These are phyloP conservation scores for Zoanthus gigantus DNA, from an alignment of 92 coral and sea anemone species.

Conservation along the genomic window DNA sequence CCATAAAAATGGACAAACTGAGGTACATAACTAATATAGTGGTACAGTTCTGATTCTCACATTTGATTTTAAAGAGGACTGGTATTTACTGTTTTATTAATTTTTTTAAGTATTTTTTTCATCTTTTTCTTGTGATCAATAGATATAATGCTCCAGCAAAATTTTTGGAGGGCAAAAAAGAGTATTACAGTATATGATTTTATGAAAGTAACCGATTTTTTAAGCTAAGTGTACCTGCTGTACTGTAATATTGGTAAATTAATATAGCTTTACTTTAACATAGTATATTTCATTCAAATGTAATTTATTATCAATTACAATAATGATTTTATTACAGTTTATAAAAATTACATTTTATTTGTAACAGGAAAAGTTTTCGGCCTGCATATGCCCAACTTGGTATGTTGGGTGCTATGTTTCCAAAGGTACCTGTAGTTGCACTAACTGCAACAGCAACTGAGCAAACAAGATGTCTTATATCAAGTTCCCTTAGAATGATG, in stretches of 20 bases:
- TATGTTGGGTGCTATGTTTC: neutral
- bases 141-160: too few relatives aligned
- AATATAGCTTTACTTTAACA: neutral
- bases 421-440: conserved; percentile 1
- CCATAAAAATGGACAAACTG: too few relatives aligned
- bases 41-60: too few relatives aligned
- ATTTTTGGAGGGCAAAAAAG: too few relatives aligned
- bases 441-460: conserved; percentile 11
- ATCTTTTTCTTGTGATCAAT: too few relatives aligned
- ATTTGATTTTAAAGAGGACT: too few relatives aligned
- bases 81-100: too few relatives aligned
- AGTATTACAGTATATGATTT: too few relatives aligned
- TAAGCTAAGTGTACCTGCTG: too few relatives aligned
- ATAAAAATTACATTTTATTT: neutral
- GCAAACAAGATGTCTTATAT: neutral
- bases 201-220: too few relatives aligned
- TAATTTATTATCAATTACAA: neutral
- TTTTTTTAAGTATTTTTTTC: too few relatives aligned
- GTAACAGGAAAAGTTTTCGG: neutral
- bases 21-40: too few relatives aligned
- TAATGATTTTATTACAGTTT: neutral
- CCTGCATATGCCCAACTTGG: neutral
- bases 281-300: neutral
- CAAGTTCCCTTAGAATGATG: conserved; percentile 54
- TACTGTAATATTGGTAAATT: neutral